Percentiles rank a stretch among this genome's conserved stretches.
These are phyloP conservation scores for Proteles cristata DNA, from an alignment of 2,113 vertebrate genomes.

Conservation along the genomic window DNA sequence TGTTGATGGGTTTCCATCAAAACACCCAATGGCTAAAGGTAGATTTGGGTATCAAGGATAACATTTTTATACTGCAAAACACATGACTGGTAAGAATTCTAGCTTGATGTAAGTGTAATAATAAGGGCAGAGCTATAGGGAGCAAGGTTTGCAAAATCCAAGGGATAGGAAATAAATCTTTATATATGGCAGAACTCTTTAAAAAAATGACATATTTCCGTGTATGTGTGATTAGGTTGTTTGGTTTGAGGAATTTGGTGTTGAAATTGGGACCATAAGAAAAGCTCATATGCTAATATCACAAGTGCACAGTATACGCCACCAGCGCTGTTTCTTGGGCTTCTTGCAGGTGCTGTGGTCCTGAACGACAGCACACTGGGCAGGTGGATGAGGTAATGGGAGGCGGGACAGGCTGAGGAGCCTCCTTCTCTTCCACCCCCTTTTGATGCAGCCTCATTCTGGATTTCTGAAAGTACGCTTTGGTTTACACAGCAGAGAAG, in stretches of 20 bases:
- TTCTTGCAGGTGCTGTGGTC: not conserved
- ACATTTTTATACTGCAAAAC: not conserved
- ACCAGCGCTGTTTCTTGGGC: not conserved
- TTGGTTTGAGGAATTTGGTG: not conserved
- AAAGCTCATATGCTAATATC: accelerated
- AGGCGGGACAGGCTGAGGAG: accelerated
- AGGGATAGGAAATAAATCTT: not conserved
- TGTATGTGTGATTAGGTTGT: not conserved
- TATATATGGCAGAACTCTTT: not conserved
- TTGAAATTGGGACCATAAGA: not conserved
- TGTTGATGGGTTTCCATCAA: not conserved
- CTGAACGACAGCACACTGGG: accelerated
- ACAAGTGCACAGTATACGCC: accelerated
- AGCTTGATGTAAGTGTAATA: not conserved
- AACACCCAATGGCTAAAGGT: not conserved
- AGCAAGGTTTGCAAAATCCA: not conserved
- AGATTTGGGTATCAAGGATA: not conserved
- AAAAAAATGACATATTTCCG: not conserved
- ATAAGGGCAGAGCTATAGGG: not conserved
- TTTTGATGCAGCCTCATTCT: accelerated
- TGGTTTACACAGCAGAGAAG: not conserved
- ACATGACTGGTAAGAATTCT: not conserved
- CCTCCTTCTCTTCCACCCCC: accelerated
- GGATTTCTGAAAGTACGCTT: not conserved
- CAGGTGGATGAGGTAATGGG: accelerated